Conservation (phyloP, 2,888 invertebrate genomes). For the Aleiodes leptofemur region DNA sequence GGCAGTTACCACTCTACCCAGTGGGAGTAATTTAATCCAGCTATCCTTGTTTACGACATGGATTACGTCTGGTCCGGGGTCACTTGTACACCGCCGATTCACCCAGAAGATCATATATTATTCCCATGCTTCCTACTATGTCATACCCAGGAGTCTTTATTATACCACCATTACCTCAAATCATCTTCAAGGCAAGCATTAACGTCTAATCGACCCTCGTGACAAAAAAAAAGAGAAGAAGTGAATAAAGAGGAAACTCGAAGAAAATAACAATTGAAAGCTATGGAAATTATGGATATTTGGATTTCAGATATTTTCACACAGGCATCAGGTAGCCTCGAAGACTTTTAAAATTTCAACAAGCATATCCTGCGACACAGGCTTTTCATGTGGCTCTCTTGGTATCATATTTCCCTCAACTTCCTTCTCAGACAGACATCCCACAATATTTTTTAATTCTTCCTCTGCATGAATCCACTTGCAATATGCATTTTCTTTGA, state of each 20-base stretch:
- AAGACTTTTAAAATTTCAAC: slow-evolving; percentile 5
- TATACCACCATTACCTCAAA: slow-evolving; percentile 22
- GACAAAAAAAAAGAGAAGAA: neutral
- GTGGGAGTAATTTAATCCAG: slow-evolving; percentile 22
- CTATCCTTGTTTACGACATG: slow-evolving; percentile 28
- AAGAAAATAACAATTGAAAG: neutral
- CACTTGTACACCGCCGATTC: slow-evolving; percentile 11
- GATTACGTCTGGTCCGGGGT: slow-evolving; percentile 9
- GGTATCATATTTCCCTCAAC: slow-evolving; percentile 22
- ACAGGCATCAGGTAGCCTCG: slow-evolving; percentile 35
- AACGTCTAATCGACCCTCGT: neutral
- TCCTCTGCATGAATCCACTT: neutral
- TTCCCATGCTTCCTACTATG: slow-evolving; percentile 1
- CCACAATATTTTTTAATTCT: neutral
- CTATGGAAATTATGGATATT: neutral
- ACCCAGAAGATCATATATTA: slow-evolving; percentile 16
- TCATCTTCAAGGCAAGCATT: slow-evolving; percentile 13
- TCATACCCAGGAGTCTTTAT: slow-evolving; percentile 15
- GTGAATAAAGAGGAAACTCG: neutral
- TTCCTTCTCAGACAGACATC: slow-evolving; percentile 18
- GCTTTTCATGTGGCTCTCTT: neutral
- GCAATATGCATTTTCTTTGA: neutral
- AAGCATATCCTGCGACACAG: slow-evolving; percentile 14
- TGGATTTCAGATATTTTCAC: neutral
- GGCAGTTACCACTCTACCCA: neutral